phyloP scores from a whole-genome alignment of 2,113 vertebrate genomes.

The Tetraodon nigroviridis region DNA sequence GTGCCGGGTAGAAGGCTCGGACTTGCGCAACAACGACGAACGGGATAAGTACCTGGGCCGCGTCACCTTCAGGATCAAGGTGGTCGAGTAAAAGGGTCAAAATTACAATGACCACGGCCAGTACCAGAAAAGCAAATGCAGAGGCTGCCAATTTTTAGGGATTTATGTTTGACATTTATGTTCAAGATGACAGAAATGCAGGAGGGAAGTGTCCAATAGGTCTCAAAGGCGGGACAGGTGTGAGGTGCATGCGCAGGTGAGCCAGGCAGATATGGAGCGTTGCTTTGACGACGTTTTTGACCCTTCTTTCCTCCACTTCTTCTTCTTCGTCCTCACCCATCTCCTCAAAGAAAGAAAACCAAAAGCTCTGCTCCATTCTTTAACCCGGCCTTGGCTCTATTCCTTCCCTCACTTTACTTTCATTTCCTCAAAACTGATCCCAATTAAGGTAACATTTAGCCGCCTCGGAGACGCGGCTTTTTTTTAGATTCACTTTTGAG shows the following conservation, averaged over 20 bases:
- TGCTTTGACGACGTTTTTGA: constrained; percentile 62
- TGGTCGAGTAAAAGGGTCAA: constrained; percentile 71
- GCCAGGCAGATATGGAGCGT: constrained; percentile 18
- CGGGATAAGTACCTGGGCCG: constrained; percentile 96
- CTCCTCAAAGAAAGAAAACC: constrained; percentile 42
- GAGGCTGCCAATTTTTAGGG: constrained; percentile 51
- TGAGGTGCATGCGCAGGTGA: neutral
- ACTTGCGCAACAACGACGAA: constrained; percentile 85
- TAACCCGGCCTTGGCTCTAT: constrained; percentile 43
- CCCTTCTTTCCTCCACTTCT: constrained; percentile 53
- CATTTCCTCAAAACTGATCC: constrained; percentile 30
- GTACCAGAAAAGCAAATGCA: constrained; percentile 23
- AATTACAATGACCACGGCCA: too few species aligned
- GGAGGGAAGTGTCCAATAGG: constrained; percentile 57
- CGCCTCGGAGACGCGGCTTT: constrained; percentile 9
- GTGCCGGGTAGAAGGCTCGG: constrained; percentile 85
- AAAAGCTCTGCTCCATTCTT: constrained; percentile 38
- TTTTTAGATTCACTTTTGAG: too few species aligned
- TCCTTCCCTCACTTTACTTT: constrained; percentile 11
- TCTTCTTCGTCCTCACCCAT: neutral
- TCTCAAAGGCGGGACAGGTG: constrained; percentile 36
- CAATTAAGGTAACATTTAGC: constrained; percentile 45
- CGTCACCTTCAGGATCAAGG: constrained; percentile 84
- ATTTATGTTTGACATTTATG: constrained; percentile 37
- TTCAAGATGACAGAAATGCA: constrained; percentile 4